These are phyloP conservation scores for Sebastes minor DNA, from an alignment of 2,797 vertebrate genomes.

Conservation along the genomic window DNA sequence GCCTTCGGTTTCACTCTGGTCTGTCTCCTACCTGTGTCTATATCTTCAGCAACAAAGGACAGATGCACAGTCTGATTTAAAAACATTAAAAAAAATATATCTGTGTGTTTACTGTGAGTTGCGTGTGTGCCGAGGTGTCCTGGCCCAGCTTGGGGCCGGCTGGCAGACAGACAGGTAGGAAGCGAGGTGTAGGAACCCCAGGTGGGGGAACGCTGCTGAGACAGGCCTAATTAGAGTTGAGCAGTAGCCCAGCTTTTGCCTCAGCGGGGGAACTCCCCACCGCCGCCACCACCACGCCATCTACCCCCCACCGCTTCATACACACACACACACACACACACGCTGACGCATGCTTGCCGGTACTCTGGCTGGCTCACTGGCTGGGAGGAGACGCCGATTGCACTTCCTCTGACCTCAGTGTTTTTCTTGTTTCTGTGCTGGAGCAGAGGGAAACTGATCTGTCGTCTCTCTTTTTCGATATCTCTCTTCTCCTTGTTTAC, in stretches of 20 bases:
- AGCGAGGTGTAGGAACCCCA: conserved; percentile 5
- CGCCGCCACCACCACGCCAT: conserved; percentile 2
- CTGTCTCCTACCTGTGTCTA: conserved; percentile 20
- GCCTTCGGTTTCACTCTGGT: conserved; percentile 1
- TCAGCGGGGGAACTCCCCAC: conserved; percentile 37
- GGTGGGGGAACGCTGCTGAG: conserved; percentile 34
- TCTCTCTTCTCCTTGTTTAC: not conserved
- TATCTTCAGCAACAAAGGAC: conserved; percentile 31
- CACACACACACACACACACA: not conserved
- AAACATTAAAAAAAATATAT: not conserved
- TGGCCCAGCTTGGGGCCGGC: not conserved
- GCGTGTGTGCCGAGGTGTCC: not conserved
- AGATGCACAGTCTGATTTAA: conserved; percentile 5
- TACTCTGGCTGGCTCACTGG: not conserved
- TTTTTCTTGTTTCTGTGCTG: not conserved
- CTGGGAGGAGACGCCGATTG: conserved; percentile 3
- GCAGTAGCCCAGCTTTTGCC: conserved; percentile 38
- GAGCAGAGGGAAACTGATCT: not conserved
- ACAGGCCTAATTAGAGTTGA: conserved; percentile 59
- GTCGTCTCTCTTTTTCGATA: not conserved
- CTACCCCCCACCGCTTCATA: not conserved
- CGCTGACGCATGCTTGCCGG: not conserved
- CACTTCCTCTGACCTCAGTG: conserved; percentile 33
- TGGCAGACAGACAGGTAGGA: conserved; percentile 35
- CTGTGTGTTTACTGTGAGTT: not conserved